Conservation (phyloP, 37 sponge, comb jelly and placozoan genomes). For the Geodia barretti region DNA sequence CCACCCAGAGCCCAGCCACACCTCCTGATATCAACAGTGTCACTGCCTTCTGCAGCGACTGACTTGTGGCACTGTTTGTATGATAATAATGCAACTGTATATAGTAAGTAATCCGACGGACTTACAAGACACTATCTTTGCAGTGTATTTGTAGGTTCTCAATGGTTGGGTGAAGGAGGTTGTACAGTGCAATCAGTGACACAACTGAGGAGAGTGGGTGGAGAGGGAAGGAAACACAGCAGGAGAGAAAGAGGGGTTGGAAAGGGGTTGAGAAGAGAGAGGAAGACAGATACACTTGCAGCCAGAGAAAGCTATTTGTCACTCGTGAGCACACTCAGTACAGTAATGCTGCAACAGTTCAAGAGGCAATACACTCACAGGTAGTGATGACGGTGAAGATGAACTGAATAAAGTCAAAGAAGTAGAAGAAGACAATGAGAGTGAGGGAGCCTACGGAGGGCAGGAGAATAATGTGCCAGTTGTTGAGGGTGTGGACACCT, state of each 20-base stretch:
- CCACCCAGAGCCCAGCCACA: slow-evolving; percentile 43
- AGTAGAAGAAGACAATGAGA: slow-evolving; percentile 66
- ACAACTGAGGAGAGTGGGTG: slow-evolving; percentile 2
- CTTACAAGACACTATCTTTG: not conserved
- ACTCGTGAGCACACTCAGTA: too few relatives aligned
- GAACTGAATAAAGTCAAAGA: slow-evolving; percentile 71
- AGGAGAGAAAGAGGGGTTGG: not conserved
- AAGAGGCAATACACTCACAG: slow-evolving; percentile 11
- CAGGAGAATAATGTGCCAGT: slow-evolving; percentile 30
- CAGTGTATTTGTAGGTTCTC: not conserved
- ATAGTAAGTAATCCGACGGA: not conserved
- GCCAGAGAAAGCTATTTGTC: too few relatives aligned
- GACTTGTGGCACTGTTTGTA: not conserved
- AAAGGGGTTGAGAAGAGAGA: too few relatives aligned
- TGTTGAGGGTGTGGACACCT: slow-evolving; percentile 25
- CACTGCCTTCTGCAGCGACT: not conserved
- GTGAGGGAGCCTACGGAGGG: slow-evolving; percentile 59
- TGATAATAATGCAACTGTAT: not conserved
- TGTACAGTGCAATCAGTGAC: slow-evolving; percentile 21
- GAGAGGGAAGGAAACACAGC: not conserved
- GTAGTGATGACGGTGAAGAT: slow-evolving; percentile 49
- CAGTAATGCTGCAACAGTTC: not conserved
- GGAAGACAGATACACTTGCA: too few relatives aligned
- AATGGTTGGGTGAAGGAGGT: slow-evolving; percentile 10
- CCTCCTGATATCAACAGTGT: slow-evolving; percentile 1